Evolutionary conservation across 1,140 invertebrate species (phyloP), one percentile per base, ranked within the genome.

Genomic region (Battus philenor): DNA sequence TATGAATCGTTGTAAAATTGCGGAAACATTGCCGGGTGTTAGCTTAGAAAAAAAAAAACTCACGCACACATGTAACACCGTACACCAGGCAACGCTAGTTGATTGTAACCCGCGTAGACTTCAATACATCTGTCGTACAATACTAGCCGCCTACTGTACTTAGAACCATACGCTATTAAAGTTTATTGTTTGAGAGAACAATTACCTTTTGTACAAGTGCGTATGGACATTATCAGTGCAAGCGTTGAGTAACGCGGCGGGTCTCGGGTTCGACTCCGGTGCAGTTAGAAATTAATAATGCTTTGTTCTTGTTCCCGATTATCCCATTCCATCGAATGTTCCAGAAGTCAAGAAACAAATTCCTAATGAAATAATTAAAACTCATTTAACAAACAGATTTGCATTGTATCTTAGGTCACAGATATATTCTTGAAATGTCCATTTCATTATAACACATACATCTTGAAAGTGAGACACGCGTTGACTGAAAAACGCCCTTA

Each of bases 171-270:
- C 70, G 59, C 68, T 75, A 69, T 72, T 61, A 56, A 64, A 58
- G 55, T 67, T 76, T 74, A 81, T 81, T 79, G 78, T 79, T 79
- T 65, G 57, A 68, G 68, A 73, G 72, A 79, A 82, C 78, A 82
- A 82, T 81, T 69, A 72, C 69, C 73, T 72, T 81, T 82, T 79
- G 73, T 79, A 76, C 54, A 59, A 64, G 59, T 60, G 58, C 43
- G 44, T 65, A 65, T 63, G 59, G 59, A 59, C 54, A 73, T 69
- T 69, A 72, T 74, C 69, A 73, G 63, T 69, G 57, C 50, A 65
- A 59, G 64, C 58, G 57, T 69, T 73, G 70, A 59, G 24, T 36
- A 36, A 36, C 33, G 32, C 10, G n/a, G 17, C 18, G 11, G 33
- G 17, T 10, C n/a, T 36, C 33, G 17, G 33, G 16, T 36, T 36